Evolutionary conservation across 2,113 vertebrate species (phyloP), one percentile per base, ranked within the genome.

Genomic region (Pterocles orientalis): DNA sequence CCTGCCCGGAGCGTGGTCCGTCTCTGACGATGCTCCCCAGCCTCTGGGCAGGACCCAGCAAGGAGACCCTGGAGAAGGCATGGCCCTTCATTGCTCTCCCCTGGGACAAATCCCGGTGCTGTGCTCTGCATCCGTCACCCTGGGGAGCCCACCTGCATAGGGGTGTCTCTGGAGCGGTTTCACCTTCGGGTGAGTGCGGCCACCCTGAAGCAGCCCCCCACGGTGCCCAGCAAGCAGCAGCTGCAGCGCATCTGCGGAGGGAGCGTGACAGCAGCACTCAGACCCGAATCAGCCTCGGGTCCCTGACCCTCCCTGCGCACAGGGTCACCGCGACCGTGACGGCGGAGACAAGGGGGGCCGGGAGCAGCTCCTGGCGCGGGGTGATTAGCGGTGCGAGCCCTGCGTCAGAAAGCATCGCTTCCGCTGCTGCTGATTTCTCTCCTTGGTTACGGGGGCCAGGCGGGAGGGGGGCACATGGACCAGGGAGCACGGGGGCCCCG

Each of bases 401-500:
- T 89, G 95, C 81, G 47, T 91, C 96, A 97, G 86, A 73, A 41
- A 80, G 41, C 82, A 6, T 28, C 18, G 18, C 78, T 71, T 53
- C 58, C 43, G 41, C 50, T 4, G 3, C 84, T 65, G 82, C 92
- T 86, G 16, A 57, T 88, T 73, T 51, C 84, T 86, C 92, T 95
- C 92, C 95, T 64, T 92, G 88, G 92, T 86, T 86, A 94, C 56
- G 0, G 90, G 88, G 3, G 76, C 82, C 85, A 20, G 84, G 73
- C 79, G 24, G 90, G 85, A 84, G 73, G 84, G 79, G 89, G 92
- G 33, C 72, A 28, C 34, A n/a, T 29, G 78, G 69, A 56, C 77
- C 73, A 50, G 34, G 41, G n/a, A 69, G 72, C 31, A 28, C 9
- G 29, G 77, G 68, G 94, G 80, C 87, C 80, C 57, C 7, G 90